Evolutionary conservation across 2,797 vertebrate genomes (phyloP).

Genomic region (Smutsia temminckii): DNA sequence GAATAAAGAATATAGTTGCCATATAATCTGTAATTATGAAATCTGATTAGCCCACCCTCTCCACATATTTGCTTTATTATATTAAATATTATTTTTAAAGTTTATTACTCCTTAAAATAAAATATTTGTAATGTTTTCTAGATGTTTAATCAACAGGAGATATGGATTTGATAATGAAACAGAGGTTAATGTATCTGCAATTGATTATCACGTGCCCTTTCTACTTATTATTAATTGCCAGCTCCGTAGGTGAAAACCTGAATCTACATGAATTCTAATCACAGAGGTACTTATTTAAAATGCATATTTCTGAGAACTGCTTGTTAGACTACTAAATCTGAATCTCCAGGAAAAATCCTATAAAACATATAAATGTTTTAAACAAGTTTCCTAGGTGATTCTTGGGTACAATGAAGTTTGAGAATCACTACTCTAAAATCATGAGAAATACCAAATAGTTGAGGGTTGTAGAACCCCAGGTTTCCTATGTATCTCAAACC

Average conservation of each 20-base stretch:
- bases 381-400: not conserved
- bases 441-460: not conserved
- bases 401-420: not conserved
- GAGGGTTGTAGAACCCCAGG: not conserved
- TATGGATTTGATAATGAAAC: not conserved
- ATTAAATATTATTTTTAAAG: conserved; percentile 48
- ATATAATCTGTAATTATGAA: not conserved
- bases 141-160: not conserved
- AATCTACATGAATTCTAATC: not conserved
- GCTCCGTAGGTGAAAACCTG: not conserved
- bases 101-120: conserved; percentile 32
- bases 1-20: not conserved
- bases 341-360: not conserved
- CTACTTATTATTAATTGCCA: not conserved
- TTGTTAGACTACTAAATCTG: not conserved
- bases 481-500: not conserved
- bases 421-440: not conserved
- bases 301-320: not conserved
- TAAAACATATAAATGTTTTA: not conserved
- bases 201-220: not conserved
- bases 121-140: not conserved
- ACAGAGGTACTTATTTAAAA: not conserved
- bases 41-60: not conserved
- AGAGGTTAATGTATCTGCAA: not conserved
- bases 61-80: conserved; percentile 43